Base-by-base conservation (phyloP, 30 jellyfish, hydroid and myxozoan species). In the Phacellophora camtschatica region DNA sequence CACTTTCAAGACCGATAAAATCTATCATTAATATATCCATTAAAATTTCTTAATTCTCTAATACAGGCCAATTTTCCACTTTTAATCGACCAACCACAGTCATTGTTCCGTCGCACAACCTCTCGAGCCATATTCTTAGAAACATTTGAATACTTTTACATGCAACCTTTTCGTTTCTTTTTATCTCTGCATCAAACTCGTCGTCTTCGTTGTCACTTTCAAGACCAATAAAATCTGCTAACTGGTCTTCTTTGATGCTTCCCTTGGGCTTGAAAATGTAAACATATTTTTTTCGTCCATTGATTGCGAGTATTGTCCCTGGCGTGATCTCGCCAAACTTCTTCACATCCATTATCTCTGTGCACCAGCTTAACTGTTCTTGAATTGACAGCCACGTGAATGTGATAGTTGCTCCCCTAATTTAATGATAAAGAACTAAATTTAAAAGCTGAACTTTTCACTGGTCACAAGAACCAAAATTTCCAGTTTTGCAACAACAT, bases 301-400 rank as follows among this genome's bases (percentile, higher is more conserved):
- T 92, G 18, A 92, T 53, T 6, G 97, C 98, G 10, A 92, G 71
- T 0, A 92, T 91, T 3, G 97, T 85, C 20, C 98, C 98, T 18
- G 98, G 97, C 34, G 75, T 30, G 34, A 92, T 76, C 12, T 86
- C 96, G 18, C 98, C 98, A 39, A 92, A 92, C 22, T 80, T 83
- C n/a, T 64, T 85, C n/a, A 80, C 83, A 41, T 92, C 91, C 97
- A 86, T 92, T 11, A 92, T 77, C 50, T 92, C 98, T 3, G 96
- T 88, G 51, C 98, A 92, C 98, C 98, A 92, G 19, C 85, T 68
- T 45, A 92, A 59, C 51, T 92, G 96, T 66, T 92, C 98, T 43
- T 64, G 86, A 39, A 92, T 50, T 24, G 98, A 80, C 36, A 92
- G 36, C 96, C 96, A 92, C 16, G 95, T 74, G 71, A 92, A 92